Evolutionary conservation across 2,888 invertebrate species (phyloP), one percentile per base, ranked within the genome.

Genomic region (Digitonthophagus gazella): DNA sequence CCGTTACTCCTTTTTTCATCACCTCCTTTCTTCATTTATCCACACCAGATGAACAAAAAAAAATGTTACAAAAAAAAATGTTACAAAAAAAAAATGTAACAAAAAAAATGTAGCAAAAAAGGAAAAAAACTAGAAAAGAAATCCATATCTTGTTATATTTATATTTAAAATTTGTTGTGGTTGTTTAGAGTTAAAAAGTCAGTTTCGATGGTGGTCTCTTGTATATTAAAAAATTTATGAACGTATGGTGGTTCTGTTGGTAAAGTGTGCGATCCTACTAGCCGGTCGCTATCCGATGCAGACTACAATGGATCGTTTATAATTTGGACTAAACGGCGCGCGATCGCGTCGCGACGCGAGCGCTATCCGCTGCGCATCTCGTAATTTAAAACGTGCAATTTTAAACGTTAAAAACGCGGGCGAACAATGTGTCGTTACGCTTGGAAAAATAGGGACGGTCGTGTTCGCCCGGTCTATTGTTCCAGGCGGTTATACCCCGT

Each of bases 41-140:
- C 28, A 44, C 28, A 44, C 28, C 11, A 66, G 14, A 15, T 16
- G 57, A 66, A 58, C 58, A 56, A 66, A 66, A 66, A 56, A 58
- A 66, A 66, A 58, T 65, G 16, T 65, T 65, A 55, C 65, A 65
- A 54, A n/a, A n/a, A n/a, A n/a, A n/a, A n/a, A n/a, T n/a, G n/a
- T n/a, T n/a, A n/a, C n/a, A n/a, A n/a, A n/a, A n/a, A n/a, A n/a
- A n/a, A n/a, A n/a, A n/a, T n/a, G n/a, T n/a, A n/a, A n/a, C n/a
- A n/a, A n/a, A n/a, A n/a, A n/a, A n/a, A n/a, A n/a, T n/a, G n/a
- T n/a, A n/a, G n/a, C n/a, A n/a, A n/a, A n/a, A n/a, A n/a, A n/a
- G n/a, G n/a, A n/a, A n/a, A n/a, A n/a, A n/a, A n/a, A n/a, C n/a
- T n/a, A n/a, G n/a, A n/a, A n/a, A n/a, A n/a, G n/a, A n/a, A n/a